A percentile compares a stretch with the other conserved stretches of the same genome.
Conservation (phyloP, 1,140 invertebrate genomes). For the Papilio polyxenes region DNA sequence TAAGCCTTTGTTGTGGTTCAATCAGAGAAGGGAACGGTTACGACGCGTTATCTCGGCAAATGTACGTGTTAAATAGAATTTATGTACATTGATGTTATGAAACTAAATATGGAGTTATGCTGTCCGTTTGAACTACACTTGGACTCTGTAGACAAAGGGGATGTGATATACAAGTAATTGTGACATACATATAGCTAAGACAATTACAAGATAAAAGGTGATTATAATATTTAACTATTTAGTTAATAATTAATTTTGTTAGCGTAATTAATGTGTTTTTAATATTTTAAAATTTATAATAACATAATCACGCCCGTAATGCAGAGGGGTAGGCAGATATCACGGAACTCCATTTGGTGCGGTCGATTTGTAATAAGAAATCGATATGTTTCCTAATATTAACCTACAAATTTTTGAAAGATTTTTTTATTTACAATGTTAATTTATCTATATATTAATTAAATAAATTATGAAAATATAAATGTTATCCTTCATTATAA, state of each 20-base stretch:
- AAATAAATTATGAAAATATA: background rate
- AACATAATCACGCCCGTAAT: too few species aligned
- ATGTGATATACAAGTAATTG: background rate
- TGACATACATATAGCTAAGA: background rate
- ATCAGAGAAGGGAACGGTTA: background rate
- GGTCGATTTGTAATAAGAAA: too few species aligned
- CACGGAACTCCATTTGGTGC: too few species aligned
- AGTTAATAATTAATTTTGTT: too few species aligned
- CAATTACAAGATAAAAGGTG: background rate
- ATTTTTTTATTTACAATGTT: background rate
- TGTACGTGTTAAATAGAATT: background rate
- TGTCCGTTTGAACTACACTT: background rate
- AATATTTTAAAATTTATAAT: too few species aligned
- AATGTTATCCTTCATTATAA: background rate
- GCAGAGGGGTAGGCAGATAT: too few species aligned
- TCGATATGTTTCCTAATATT: too few species aligned
- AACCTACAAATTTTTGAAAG: too few species aligned
- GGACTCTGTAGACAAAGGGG: background rate
- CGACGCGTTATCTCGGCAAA: conserved; percentile 2
- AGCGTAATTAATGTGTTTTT: too few species aligned
- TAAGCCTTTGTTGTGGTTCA: conserved; percentile 6
- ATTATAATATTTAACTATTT: background rate
- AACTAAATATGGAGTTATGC: background rate
- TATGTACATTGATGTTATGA: background rate
- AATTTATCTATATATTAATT: too few species aligned